A percentile compares a stretch with the other conserved stretches of the same genome.
phyloP scores from a whole-genome alignment of 2,797 vertebrate genomes.

The Malacoraja senta region DNA sequence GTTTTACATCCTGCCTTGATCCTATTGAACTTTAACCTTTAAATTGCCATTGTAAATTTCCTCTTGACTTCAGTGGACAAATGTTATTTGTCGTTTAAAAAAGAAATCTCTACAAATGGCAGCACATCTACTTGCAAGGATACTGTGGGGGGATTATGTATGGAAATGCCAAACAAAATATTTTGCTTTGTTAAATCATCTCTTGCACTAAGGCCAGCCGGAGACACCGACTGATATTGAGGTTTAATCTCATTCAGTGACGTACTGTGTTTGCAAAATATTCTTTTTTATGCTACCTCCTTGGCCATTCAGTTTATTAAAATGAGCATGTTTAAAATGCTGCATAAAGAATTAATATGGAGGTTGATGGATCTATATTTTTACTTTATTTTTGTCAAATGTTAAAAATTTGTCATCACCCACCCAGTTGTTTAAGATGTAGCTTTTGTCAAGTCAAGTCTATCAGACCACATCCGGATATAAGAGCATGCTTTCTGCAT shows the following conservation, averaged over 20 bases:
- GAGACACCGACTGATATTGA: not conserved
- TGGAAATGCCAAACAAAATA: not conserved
- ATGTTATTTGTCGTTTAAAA: constrained; percentile 18
- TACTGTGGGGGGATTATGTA: not conserved
- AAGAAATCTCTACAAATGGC: not conserved
- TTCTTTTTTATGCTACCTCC: not conserved
- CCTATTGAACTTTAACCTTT: not conserved
- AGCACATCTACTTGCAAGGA: no score
- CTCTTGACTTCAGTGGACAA: not conserved
- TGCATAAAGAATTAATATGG: not conserved
- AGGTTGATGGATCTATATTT: not conserved
- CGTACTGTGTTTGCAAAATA: not conserved
- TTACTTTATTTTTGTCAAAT: not conserved
- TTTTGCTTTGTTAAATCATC: not conserved
- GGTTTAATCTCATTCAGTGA: not conserved
- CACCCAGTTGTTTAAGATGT: not conserved
- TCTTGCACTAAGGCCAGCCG: not conserved
- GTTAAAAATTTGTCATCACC: not conserved
- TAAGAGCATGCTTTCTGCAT: not conserved
- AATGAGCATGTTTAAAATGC: not conserved
- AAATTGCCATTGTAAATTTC: constrained; percentile 1
- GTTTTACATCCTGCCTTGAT: not conserved
- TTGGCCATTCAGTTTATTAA: not conserved
- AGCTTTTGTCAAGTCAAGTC: not conserved
- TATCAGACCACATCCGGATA: not conserved